Percentiles rank a stretch among this genome's conserved stretches.
Evolutionary conservation across 2,888 invertebrate species (phyloP).

Genomic region (Exocentrus adspersus): DNA sequence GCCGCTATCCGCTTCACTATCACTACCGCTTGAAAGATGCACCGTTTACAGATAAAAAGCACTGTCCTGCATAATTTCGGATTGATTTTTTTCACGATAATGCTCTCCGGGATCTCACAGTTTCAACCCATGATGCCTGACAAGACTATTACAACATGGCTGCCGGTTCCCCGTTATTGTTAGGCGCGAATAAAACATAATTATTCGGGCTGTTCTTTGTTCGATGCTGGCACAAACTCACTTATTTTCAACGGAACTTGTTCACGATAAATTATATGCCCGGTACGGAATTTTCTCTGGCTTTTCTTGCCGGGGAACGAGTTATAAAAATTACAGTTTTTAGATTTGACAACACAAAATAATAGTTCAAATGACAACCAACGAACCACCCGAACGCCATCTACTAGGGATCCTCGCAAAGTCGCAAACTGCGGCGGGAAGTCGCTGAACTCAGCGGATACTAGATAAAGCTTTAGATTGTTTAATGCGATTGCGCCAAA

Average conservation of each 20-base stretch:
- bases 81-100: slow-evolving; percentile 44
- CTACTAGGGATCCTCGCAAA: slow-evolving; percentile 37
- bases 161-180: slow-evolving; percentile 63
- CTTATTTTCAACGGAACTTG: background rate
- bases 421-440: slow-evolving; percentile 9
- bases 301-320: slow-evolving; percentile 34
- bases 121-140: slow-evolving; percentile 65
- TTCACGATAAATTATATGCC: slow-evolving; percentile 2
- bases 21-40: slow-evolving; percentile 55
- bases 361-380: slow-evolving; percentile 59
- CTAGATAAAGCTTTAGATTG: slow-evolving; percentile 13
- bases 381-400: slow-evolving; percentile 50
- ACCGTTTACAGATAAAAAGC: slow-evolving; percentile 47
- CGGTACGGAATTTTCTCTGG: slow-evolving; percentile 20
- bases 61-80: slow-evolving; percentile 45
- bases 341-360: slow-evolving; percentile 63
- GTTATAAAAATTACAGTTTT: slow-evolving; percentile 58
- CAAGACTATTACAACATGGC: slow-evolving; percentile 64
- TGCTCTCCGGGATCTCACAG: slow-evolving; percentile 49
- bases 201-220: slow-evolving; percentile 28
- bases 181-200: slow-evolving; percentile 53
- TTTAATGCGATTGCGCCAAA: slow-evolving; percentile 22
- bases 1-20: slow-evolving; percentile 56
- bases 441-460: slow-evolving; percentile 26
- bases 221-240: slow-evolving; percentile 19